Evolutionary conservation across 2,113 vertebrate genomes (phyloP), one percentile per base, ranked within the genome.

Genomic region (Heloderma charlesbogerti): DNA sequence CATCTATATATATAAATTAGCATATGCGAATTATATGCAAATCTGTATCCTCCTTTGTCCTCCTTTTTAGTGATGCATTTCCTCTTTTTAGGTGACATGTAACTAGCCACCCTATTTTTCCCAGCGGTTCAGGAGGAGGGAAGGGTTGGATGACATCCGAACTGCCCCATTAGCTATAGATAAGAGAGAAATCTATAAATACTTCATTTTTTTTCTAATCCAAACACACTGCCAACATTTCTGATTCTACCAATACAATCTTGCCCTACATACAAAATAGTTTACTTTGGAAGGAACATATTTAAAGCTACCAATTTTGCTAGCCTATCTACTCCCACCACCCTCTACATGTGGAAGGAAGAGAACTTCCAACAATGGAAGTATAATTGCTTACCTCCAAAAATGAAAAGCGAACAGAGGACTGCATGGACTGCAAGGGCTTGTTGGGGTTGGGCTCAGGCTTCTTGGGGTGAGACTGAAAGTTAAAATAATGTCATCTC

Each of bases 401-500:
- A 99, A 99, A 98, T 99, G 99, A 97, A 99, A 99, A 89, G 98
- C 98, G 97, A 99, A 98, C 98, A 99, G 98, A 93, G 99, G 99
- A 95, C 99, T 99, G 98, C 99, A 99, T 92, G 99, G 99, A 92
- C 99, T 99, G 99, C 98, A 99, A 92, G 99, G 99, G 93, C 99
- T 99, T 98, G 99, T 99, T 97, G 99, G 99, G 98, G 99, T 99
- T 96, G 99, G 99, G 97, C 99, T 99, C 99, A 99, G 98, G 97
- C 99, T 99, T 97, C 99, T 98, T 95, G 99, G 99, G 96, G 99
- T 99, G 96, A 99, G 98, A 99, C 99, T 99, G 99, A 75, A 99
- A 99, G 98, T 99, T 98, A 99, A 99, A 99, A 98, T 98, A 98
- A 98, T 86, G 96, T 95, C 97, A 98, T 97, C 97, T 97, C 97